Conservation (phyloP, 2,888 invertebrate species). For the Helleia helle region DNA sequence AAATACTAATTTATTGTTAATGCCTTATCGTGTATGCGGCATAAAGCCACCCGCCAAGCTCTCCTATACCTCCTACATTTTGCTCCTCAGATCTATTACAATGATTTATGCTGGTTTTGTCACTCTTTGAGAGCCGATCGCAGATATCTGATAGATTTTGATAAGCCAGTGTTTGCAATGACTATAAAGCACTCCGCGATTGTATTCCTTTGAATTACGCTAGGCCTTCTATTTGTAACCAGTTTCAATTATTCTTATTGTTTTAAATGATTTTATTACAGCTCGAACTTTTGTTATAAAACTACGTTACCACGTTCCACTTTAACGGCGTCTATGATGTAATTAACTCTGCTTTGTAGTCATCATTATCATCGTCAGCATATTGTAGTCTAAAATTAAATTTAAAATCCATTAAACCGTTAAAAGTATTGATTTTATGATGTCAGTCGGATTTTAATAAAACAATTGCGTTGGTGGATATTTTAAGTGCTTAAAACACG, state of each 20-base stretch:
- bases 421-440: conserved; percentile 1
- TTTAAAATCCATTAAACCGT: not conserved
- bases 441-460: not conserved
- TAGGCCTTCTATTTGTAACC: conserved; percentile 2
- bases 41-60: conserved; percentile 45
- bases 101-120: conserved; percentile 55
- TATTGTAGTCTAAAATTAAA: not conserved
- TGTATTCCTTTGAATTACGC: too few species aligned
- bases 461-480: not conserved
- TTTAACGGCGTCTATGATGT: not conserved
- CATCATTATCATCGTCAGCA: too few species aligned
- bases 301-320: conserved; percentile 5
- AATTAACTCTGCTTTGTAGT: not conserved
- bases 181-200: too few species aligned
- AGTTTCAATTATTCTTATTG: conserved; percentile 4
- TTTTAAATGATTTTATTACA: conserved; percentile 2
- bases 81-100: conserved; percentile 48
- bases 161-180: too few species aligned
- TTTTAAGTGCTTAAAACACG: not conserved
- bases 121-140: conserved; percentile 32
- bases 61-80: conserved; percentile 40
- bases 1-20: too few species aligned
- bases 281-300: conserved; percentile 4
- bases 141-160: too few species aligned
- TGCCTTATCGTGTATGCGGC: conserved; percentile 20